phyloP scores from a whole-genome alignment of 2,888 invertebrate species.

The Acanthosoma haemorrhoidale region DNA sequence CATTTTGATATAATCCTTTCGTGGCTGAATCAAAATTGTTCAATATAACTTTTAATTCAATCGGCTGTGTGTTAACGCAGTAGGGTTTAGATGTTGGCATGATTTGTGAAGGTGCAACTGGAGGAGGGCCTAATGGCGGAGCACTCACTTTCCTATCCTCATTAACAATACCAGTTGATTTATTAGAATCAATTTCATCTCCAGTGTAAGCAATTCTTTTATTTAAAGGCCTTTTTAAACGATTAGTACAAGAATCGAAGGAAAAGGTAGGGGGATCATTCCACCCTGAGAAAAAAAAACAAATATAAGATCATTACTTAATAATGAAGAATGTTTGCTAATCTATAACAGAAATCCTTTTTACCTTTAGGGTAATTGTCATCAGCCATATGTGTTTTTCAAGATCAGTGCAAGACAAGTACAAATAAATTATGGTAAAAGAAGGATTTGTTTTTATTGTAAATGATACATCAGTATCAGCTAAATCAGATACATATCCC shows the following conservation, averaged over 20 bases:
- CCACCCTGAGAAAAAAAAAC: conserved; percentile 49
- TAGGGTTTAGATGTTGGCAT: background rate
- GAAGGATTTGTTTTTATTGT: too few species aligned
- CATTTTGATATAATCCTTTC: background rate
- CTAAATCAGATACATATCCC: too few species aligned
- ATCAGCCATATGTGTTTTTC: background rate
- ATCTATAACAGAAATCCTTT: too few species aligned
- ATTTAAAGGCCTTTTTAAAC: conserved; percentile 51
- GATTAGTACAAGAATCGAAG: conserved; percentile 48
- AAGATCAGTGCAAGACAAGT: too few species aligned
- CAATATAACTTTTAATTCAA: background rate
- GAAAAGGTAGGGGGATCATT: conserved; percentile 55
- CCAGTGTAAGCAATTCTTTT: conserved; percentile 52
- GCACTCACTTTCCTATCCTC: background rate
- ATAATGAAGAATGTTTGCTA: too few species aligned
- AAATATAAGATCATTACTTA: background rate
- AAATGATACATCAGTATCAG: too few species aligned
- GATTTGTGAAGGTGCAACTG: background rate
- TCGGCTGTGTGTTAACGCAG: background rate
- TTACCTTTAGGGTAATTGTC: background rate
- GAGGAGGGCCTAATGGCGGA: background rate
- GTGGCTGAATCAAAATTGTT: background rate
- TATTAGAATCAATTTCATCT: background rate
- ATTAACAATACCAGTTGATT: background rate
- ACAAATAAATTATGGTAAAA: too few species aligned